phyloP scores from a whole-genome alignment of 2,797 vertebrate genomes.

The Etheostoma perlongum region DNA sequence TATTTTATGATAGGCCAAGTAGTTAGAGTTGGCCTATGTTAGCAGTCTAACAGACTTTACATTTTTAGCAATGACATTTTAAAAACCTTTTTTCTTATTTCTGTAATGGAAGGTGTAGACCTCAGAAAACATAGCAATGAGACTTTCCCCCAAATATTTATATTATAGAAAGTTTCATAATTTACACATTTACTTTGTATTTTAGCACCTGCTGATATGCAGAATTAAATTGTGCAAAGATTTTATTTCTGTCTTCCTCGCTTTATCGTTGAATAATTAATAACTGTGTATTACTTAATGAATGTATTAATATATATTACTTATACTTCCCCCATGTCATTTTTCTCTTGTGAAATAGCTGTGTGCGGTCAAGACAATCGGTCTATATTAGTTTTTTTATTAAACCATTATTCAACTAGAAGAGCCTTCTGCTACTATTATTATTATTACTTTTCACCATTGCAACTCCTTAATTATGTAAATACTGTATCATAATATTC shows the following conservation, averaged over 20 bases:
- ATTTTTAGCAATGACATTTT: not conserved
- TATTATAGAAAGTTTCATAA: not conserved
- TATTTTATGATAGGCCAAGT: not conserved
- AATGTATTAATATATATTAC: not conserved
- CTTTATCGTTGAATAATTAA: not conserved
- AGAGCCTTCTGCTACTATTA: no score
- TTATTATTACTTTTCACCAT: no score
- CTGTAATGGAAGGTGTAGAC: not conserved
- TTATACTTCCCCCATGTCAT: not conserved
- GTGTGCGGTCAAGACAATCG: not conserved
- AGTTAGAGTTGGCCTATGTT: not conserved
- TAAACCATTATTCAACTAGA: not conserved
- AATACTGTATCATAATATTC: no score
- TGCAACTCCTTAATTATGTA: no score
- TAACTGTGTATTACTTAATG: not conserved
- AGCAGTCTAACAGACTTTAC: not conserved
- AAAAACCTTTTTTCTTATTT: not conserved
- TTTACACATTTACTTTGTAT: not conserved
- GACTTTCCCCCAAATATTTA: not conserved
- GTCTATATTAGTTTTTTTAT: not conserved
- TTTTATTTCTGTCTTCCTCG: not conserved
- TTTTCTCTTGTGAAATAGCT: not conserved
- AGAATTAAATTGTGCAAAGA: not conserved
- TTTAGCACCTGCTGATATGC: not conserved
- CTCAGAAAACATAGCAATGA: conserved; percentile 6